phyloP scores from a whole-genome alignment of 37 sponge, comb jelly and placozoan species.

The Oopsacas minuta region DNA sequence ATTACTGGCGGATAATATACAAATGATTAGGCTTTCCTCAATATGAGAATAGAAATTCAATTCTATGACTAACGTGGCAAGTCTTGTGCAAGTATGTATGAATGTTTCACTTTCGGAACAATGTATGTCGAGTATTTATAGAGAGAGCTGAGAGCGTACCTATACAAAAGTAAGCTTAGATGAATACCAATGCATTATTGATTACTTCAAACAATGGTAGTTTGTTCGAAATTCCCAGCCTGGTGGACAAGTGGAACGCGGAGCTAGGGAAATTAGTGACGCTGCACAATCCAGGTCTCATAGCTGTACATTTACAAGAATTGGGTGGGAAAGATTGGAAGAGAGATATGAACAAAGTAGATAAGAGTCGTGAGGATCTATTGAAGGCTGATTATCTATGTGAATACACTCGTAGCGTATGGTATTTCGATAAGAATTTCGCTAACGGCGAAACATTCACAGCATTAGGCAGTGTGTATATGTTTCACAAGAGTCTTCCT shows the following conservation, averaged over 20 bases:
- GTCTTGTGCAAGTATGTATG: not conserved
- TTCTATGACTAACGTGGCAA: not conserved
- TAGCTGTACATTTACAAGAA: not conserved
- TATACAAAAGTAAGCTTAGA: not conserved
- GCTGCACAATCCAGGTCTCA: not conserved
- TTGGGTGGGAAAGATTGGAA: not conserved
- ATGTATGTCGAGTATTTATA: not conserved
- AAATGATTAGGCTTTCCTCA: not conserved
- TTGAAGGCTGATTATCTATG: not conserved
- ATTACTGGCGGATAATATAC: too few relatives aligned
- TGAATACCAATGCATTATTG: conserved; percentile 1
- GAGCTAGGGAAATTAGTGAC: not conserved
- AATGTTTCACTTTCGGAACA: not conserved
- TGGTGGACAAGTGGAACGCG: not conserved
- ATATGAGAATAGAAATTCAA: not conserved
- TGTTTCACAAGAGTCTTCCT: not conserved
- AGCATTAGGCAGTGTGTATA: not conserved
- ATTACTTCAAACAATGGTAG: not conserved
- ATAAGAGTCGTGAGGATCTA: not conserved
- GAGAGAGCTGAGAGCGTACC: not conserved
- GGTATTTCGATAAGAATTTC: not conserved
- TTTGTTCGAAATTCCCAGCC: not conserved
- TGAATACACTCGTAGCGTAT: not conserved
- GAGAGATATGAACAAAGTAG: not conserved
- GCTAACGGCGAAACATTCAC: not conserved